Conservation (phyloP, 2,888 invertebrate species). For the Acanthosepion pharaonis region DNA sequence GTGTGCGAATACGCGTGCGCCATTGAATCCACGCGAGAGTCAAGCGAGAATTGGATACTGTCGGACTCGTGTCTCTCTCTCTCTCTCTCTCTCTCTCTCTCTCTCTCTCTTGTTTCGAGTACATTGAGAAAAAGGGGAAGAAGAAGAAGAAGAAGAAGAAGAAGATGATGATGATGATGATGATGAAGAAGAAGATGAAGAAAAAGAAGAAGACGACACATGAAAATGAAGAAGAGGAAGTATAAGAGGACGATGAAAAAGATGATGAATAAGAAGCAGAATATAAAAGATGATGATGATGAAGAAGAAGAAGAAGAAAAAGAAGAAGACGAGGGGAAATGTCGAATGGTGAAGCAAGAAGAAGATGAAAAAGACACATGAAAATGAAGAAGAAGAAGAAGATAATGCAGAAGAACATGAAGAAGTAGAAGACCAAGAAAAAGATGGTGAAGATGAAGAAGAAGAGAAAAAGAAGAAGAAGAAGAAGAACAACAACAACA, state of each 20-base stretch:
- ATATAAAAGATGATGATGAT: fast-evolving
- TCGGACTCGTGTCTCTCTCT: background rate
- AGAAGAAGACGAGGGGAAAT: no score
- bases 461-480: background rate
- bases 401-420: no score
- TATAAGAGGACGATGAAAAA: background rate
- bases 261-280: background rate
- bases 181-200: background rate
- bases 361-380: background rate
- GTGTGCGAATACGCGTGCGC: background rate
- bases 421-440: background rate
- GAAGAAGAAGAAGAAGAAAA: background rate
- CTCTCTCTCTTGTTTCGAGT: background rate
- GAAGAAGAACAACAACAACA: fast-evolving
- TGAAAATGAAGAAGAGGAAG: background rate
- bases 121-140: no score
- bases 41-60: background rate
- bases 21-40: background rate
- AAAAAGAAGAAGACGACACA: no score
- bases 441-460: background rate
- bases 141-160: no score
- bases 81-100: background rate
- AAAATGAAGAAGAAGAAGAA: background rate
- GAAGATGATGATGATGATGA: no score
- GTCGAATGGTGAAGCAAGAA: background rate